Base-by-base conservation (phyloP, 2,113 vertebrate species). In the Platycercus adscitus region DNA sequence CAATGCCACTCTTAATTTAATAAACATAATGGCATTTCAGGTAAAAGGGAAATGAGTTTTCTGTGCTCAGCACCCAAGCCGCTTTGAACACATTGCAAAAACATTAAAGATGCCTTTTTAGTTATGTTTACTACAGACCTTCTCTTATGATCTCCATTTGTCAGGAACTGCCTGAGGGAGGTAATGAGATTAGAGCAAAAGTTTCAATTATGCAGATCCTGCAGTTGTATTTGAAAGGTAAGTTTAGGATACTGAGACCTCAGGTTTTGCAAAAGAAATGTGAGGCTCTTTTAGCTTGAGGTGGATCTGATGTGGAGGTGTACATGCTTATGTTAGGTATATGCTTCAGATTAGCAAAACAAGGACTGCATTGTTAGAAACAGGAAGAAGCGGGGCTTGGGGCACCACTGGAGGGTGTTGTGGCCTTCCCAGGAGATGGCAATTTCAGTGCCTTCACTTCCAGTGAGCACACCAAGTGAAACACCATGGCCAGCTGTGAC, bases 41-140 rank as follows among this genome's bases (percentile, higher is more conserved):
- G 77, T 84, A 61, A 95, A 95, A 92, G 46, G 63, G 41, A 79
- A 90, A 88, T 56, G 4, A 88, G n/a, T 64, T 88, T 52, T 86
- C 58, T 83, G 75, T 63, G 68, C 43, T 95, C 50, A 35, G 46
- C 24, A 58, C 33, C 64, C 50, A 69, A 69, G 70, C 70, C 71
- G 31, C 41, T 91, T 85, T 89, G 78, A 89, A 87, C 19, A 78
- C 26, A 72, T 3, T 55, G 55, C 43, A 71, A 82, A 82, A 86
- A 70, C 49, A 78, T 28, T 71, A 64, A 83, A 81, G 37, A 88
- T 14, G 25, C 12, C 15, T 58, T 76, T 55, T 75, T 6, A 58
- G 37, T 50, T 77, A 15, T n/a, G 44, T 66, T 95, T 93, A 76
- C 61, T 77, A 79, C 33, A 80, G 71, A 80, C 41, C 37, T 44